These are phyloP conservation scores for Plemyria rubiginata DNA, from an alignment of 2,888 invertebrate species.

Conservation along the genomic window DNA sequence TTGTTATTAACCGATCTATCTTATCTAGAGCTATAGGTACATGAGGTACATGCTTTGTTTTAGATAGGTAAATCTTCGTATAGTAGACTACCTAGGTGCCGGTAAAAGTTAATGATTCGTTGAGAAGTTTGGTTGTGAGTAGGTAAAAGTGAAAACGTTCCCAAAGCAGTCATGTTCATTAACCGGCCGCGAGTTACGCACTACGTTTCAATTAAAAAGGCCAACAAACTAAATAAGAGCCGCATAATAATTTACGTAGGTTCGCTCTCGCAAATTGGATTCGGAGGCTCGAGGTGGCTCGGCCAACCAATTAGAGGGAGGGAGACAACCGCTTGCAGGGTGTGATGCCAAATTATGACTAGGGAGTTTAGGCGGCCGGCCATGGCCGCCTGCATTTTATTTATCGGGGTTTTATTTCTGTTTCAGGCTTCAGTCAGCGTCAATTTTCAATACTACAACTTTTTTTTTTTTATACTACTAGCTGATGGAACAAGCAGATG, in stretches of 20 bases:
- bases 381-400: conserved; percentile 11
- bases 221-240: conserved; percentile 72
- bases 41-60: too few species aligned
- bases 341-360: conserved; percentile 41
- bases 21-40: too few species aligned
- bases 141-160: conserved; percentile 45
- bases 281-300: conserved; percentile 68
- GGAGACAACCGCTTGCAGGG: conserved; percentile 48
- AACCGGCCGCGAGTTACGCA: conserved; percentile 64
- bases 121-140: neutral
- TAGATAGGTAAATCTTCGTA: too few species aligned
- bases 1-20: too few species aligned
- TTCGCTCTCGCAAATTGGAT: conserved; percentile 73
- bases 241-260: conserved; percentile 71
- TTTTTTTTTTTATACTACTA: too few species aligned
- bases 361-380: conserved; percentile 19
- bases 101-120: neutral
- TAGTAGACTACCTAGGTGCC: too few species aligned
- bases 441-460: conserved; percentile 15
- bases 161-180: conserved; percentile 57
- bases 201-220: conserved; percentile 78
- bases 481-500: too few species aligned
- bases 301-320: conserved; percentile 73
- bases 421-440: neutral
- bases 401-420: neutral